Conservation (phyloP, 2,888 invertebrate species). For the Chalcis sispes region DNA sequence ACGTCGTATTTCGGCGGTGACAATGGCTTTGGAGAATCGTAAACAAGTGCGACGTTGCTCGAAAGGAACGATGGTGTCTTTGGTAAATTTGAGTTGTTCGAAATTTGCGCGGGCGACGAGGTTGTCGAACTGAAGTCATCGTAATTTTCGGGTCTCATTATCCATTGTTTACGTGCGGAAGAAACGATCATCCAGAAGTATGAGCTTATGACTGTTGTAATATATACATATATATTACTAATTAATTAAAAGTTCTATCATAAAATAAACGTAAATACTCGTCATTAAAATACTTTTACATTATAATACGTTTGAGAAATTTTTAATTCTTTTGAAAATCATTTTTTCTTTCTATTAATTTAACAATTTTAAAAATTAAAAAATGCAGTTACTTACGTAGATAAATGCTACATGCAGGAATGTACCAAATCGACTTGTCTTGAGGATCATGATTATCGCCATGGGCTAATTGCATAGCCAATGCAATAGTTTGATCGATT, state of each 20-base stretch:
- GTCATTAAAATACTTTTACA: no score
- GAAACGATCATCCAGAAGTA: slow-evolving; percentile 72
- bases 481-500: slow-evolving; percentile 69
- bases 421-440: slow-evolving; percentile 66
- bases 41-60: slow-evolving; percentile 25
- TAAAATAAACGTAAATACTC: no score
- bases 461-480: slow-evolving; percentile 66
- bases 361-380: no score
- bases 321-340: no score
- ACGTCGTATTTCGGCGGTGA: slow-evolving; percentile 51
- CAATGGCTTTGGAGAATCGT: slow-evolving; percentile 28
- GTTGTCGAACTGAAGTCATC: neutral
- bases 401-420: slow-evolving; percentile 69
- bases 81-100: slow-evolving; percentile 61
- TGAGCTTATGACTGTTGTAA: slow-evolving; percentile 66
- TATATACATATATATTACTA: neutral
- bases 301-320: no score
- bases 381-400: slow-evolving; percentile 71
- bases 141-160: slow-evolving; percentile 29
- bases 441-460: slow-evolving; percentile 60
- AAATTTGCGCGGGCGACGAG: neutral
- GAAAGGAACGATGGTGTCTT: slow-evolving; percentile 71
- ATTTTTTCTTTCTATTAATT: no score
- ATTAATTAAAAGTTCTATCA: no score
- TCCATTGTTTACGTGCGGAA: slow-evolving; percentile 68